These are phyloP conservation scores for Drosophila merina DNA, from an alignment of 2,888 invertebrate species.

Conservation along the genomic window DNA sequence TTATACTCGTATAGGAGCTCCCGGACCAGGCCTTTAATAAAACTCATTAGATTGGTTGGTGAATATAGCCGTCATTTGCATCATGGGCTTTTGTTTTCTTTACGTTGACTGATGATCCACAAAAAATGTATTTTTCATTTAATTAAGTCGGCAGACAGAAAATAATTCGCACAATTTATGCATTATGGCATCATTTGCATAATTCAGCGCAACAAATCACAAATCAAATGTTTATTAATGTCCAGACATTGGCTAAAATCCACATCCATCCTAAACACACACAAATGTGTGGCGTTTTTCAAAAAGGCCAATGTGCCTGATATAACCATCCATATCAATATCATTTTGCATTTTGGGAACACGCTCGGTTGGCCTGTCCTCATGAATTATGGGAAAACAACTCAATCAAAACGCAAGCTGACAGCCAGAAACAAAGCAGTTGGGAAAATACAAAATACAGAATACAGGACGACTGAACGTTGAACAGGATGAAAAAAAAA, in stretches of 20 bases:
- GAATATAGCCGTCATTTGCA: background rate
- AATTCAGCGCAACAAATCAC: constrained; percentile 72
- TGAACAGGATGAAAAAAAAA: background rate
- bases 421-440: constrained; percentile 28
- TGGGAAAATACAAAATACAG: constrained; percentile 12
- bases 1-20: constrained; percentile 1
- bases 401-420: constrained; percentile 74
- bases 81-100: constrained; percentile 20
- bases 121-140: constrained; percentile 58
- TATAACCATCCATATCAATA: constrained; percentile 35
- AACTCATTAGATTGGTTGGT: constrained; percentile 28
- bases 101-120: constrained; percentile 7
- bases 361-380: constrained; percentile 35
- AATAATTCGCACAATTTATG: constrained; percentile 69
- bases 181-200: constrained; percentile 63
- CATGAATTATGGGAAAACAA: constrained; percentile 67
- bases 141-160: constrained; percentile 65
- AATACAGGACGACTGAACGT: background rate
- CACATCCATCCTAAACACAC: constrained; percentile 4
- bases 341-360: constrained; percentile 46
- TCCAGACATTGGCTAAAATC: constrained; percentile 32
- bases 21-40: constrained; percentile 12
- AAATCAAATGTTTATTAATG: constrained; percentile 67
- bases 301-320: background rate
- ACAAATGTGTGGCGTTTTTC: background rate